Base-by-base conservation (phyloP, 2,113 vertebrate species). In the Serilophus lunatus region DNA sequence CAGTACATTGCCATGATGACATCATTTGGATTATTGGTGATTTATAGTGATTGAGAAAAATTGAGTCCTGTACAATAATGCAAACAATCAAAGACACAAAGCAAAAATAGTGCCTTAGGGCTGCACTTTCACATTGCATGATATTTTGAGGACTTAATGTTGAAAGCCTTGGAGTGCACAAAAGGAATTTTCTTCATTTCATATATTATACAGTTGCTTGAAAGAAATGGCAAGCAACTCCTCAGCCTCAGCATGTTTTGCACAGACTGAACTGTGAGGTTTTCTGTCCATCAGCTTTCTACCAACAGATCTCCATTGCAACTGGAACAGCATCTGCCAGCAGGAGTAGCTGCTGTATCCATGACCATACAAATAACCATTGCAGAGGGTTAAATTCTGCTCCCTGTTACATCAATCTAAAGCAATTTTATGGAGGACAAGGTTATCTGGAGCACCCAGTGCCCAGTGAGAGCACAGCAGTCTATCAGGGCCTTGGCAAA, bases 31-130 rank as follows among this genome's bases (percentile, higher is more conserved):
- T 95, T 96, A 96, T 66, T 96, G 54, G 50, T 96, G 94, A 97
- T 96, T 97, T 96, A 96, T 95, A 88, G 86, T 17, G 91, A 92
- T 93, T 26, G 89, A 96, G 96, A 97, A 97, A 96, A 95, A 95
- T 93, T 79, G 89, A 24, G 86, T 86, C 61, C 81, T 42, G 65
- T 89, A 91, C 69, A 92, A 93, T 93, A 96, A 95, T 72, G 79
- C 94, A 96, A 95, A 96, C 94, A 96, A 79, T 90, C 81, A 91
- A 93, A 96, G 87, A 88, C 51, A 8, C 71, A 95, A 86, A 91
- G 95, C 75, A 88, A 94, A 95, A 94, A 74, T 60, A 94, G 77
- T 82, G 90, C 68, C 75, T 93, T 80, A 2, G 2, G 77, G 64
- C 84, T 90, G 92, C 85, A 47, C 90, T 95, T 80, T 91, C 82